phyloP scores from a whole-genome alignment of 1,140 invertebrate species.

The Listronotus bonariensis region DNA sequence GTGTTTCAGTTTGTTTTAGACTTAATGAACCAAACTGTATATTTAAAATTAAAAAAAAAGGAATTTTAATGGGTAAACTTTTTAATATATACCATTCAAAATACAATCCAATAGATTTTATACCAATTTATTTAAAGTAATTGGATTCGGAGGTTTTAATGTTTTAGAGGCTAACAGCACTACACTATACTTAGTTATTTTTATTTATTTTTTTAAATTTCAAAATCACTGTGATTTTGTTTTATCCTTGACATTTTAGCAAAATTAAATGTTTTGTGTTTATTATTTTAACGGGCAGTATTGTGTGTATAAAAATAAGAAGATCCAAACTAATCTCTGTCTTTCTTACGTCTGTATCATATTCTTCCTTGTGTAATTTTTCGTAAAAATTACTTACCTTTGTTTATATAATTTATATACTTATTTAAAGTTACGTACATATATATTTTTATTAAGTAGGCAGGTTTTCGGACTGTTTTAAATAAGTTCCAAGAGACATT shows the following conservation, averaged over 20 bases:
- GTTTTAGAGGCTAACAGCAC: no score
- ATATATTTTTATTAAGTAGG: slow-evolving; percentile 51
- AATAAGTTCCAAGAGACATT: slow-evolving; percentile 35
- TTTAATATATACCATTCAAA: no score
- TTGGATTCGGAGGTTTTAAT: no score
- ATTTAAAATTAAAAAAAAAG: no score
- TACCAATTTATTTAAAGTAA: no score
- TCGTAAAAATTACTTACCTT: slow-evolving; percentile 41
- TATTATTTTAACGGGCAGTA: slow-evolving; percentile 21
- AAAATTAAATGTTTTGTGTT: slow-evolving; percentile 7
- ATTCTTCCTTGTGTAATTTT: slow-evolving; percentile 21
- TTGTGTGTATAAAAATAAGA: slow-evolving; percentile 22
- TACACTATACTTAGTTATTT: no score
- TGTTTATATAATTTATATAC: slow-evolving; percentile 48
- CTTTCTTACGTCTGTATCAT: slow-evolving; percentile 7
- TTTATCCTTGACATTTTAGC: slow-evolving; percentile 13
- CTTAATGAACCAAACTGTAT: no score
- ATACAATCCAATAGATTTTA: no score
- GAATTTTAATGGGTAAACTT: no score
- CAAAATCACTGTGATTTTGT: slow-evolving; percentile 32
- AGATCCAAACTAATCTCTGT: slow-evolving; percentile 4
- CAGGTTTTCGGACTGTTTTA: slow-evolving; percentile 51
- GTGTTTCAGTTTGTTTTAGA: no score
- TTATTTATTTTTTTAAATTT: slow-evolving; percentile 13
- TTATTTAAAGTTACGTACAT: slow-evolving; percentile 45